Percentiles rank a stretch among this genome's conserved stretches.
Conservation (phyloP, 2,113 vertebrate genomes). For the Colinus virginianus region DNA sequence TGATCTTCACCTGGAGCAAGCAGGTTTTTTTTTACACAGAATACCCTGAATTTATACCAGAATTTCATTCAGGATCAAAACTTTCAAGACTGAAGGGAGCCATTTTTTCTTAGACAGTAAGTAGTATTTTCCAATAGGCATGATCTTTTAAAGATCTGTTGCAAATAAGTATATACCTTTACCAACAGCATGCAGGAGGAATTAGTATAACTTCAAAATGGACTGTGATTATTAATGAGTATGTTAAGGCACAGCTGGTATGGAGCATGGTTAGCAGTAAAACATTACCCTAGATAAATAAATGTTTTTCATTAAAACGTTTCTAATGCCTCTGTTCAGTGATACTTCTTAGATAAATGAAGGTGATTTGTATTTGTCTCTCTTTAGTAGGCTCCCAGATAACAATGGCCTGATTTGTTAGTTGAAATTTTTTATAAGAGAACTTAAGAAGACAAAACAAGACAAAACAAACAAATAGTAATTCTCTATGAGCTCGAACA, state of each 20-base stretch:
- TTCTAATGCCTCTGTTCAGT: not conserved
- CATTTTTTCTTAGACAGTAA: not conserved
- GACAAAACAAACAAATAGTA: slow-evolving; percentile 57
- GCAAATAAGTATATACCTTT: not conserved
- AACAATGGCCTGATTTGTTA: slow-evolving; percentile 49
- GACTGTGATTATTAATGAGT: not conserved
- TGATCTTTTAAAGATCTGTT: not conserved
- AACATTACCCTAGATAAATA: not conserved
- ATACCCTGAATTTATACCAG: not conserved
- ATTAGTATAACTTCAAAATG: not conserved
- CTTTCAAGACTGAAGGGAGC: not conserved
- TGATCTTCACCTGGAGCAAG: not conserved
- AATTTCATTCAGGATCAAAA: not conserved
- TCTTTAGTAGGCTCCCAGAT: slow-evolving; percentile 44
- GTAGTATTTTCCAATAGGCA: not conserved
- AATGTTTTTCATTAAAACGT: not conserved
- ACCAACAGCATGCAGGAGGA: not conserved
- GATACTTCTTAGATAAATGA: not conserved
- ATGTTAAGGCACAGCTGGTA: not conserved
- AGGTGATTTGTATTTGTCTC: not conserved
- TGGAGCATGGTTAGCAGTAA: not conserved
- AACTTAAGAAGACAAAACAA: slow-evolving; percentile 53
- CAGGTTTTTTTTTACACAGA: not conserved
- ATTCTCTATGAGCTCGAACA: slow-evolving; percentile 72
- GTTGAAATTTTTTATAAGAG: slow-evolving; percentile 44